Evolutionary conservation across 2,797 vertebrate genomes (phyloP).

Genomic region (Meda fulgida): DNA sequence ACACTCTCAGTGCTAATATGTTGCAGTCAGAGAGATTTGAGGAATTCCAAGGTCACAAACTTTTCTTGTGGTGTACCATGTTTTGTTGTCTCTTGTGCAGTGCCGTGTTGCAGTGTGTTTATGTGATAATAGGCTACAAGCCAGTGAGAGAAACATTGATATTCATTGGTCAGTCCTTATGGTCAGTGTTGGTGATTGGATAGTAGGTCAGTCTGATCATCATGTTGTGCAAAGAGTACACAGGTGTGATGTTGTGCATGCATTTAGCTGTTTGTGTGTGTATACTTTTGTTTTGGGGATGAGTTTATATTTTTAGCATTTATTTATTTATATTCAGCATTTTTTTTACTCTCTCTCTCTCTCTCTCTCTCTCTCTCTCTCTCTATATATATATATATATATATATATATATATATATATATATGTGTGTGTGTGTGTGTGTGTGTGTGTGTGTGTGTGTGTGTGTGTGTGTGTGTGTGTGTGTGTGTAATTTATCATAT

Average conservation of each 20-base stretch:
- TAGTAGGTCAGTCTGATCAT: conserved; percentile 7
- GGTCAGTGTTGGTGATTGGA: background rate
- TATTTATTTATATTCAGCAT: no score
- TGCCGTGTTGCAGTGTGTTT: background rate
- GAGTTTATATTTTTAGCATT: background rate
- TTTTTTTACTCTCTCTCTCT: no score
- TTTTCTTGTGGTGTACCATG: background rate
- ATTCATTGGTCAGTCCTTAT: background rate
- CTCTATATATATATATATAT: no score
- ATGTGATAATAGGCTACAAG: background rate
- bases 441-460: no score
- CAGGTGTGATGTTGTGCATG: background rate
- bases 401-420: no score
- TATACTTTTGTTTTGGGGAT: background rate
- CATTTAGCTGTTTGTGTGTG: background rate
- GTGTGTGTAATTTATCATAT: no score
- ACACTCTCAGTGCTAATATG: background rate
- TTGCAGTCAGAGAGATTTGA: background rate
- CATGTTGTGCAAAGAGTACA: background rate
- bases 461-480: no score
- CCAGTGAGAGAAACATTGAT: background rate
- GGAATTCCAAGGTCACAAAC: conserved; percentile 24
- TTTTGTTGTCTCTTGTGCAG: background rate
- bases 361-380: no score
- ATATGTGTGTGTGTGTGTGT: no score